These are phyloP conservation scores for Apamea epomidion DNA, from an alignment of 2,888 invertebrate genomes.

Conservation along the genomic window DNA sequence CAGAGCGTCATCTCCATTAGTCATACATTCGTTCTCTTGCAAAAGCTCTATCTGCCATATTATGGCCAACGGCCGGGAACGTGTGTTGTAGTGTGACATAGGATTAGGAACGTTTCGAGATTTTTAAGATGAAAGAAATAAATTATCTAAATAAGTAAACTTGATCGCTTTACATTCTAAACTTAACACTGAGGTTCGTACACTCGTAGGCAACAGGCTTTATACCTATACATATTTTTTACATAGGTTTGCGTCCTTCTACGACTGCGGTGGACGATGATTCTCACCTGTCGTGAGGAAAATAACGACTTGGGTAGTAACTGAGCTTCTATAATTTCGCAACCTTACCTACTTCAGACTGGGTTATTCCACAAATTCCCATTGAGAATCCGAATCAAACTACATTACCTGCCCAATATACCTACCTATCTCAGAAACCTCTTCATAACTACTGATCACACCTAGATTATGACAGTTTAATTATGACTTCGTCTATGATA, in stretches of 20 bases:
- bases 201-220: not conserved
- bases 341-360: not conserved
- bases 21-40: not conserved
- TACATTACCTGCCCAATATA: not conserved
- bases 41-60: not conserved
- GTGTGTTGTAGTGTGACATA: not conserved
- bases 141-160: not conserved
- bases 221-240: not conserved
- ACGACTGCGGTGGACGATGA: not conserved
- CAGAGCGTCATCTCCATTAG: too few species aligned
- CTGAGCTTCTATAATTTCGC: not conserved
- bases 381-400: too few species aligned
- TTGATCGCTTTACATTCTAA: not conserved
- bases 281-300: not conserved
- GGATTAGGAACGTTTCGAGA: not conserved
- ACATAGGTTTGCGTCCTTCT: not conserved
- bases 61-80: not conserved
- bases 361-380: too few species aligned
- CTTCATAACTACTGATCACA: not conserved
- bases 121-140: not conserved
- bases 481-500: conserved; percentile 40
- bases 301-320: not conserved
- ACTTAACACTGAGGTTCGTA: not conserved
- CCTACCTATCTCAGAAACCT: not conserved
- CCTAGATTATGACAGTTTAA: conserved; percentile 38